phyloP scores from a whole-genome alignment of 2,888 invertebrate genomes.

The Ennomos quercinarius region DNA sequence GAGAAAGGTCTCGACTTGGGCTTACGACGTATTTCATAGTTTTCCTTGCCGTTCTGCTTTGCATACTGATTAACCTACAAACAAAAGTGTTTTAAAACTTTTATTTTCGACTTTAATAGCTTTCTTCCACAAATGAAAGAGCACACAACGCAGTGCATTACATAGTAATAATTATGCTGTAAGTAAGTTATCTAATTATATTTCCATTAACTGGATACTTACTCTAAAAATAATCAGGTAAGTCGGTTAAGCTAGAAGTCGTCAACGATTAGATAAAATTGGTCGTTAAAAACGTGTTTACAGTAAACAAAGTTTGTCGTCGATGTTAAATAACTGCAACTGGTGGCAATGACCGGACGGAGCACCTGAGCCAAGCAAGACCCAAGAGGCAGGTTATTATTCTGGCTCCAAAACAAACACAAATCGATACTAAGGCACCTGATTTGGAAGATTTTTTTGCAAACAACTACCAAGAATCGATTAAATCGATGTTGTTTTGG shows the following conservation, averaged over 20 bases:
- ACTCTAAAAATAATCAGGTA: too few relatives aligned
- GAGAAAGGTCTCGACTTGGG: slow-evolving; percentile 76
- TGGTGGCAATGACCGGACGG: slow-evolving; percentile 78
- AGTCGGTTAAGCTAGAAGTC: slow-evolving; percentile 27
- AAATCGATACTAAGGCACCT: slow-evolving; percentile 37
- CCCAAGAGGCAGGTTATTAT: slow-evolving; percentile 65
- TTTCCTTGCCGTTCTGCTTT: slow-evolving; percentile 69
- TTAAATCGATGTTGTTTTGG: slow-evolving; percentile 34
- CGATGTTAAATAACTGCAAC: slow-evolving; percentile 80
- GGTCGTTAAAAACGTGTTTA: slow-evolving; percentile 69
- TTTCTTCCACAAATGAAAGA: slow-evolving; percentile 7
- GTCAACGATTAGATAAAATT: slow-evolving; percentile 53
- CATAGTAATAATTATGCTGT: not conserved
- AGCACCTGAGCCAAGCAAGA: slow-evolving; percentile 53
- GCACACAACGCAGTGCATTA: slow-evolving; percentile 1
- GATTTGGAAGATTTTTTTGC: slow-evolving; percentile 41
- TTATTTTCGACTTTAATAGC: slow-evolving; percentile 28
- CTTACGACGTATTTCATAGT: slow-evolving; percentile 68
- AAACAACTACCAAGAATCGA: slow-evolving; percentile 35
- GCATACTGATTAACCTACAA: slow-evolving; percentile 62
- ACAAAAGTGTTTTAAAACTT: slow-evolving; percentile 43
- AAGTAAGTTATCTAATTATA: slow-evolving; percentile 1
- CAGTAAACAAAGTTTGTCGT: slow-evolving; percentile 70
- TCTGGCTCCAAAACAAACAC: slow-evolving; percentile 74
- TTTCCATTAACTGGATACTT: too few relatives aligned